Evolutionary conservation across 2,113 vertebrate species (phyloP), one percentile per base, ranked within the genome.

Genomic region (Marmota flaviventris): DNA sequence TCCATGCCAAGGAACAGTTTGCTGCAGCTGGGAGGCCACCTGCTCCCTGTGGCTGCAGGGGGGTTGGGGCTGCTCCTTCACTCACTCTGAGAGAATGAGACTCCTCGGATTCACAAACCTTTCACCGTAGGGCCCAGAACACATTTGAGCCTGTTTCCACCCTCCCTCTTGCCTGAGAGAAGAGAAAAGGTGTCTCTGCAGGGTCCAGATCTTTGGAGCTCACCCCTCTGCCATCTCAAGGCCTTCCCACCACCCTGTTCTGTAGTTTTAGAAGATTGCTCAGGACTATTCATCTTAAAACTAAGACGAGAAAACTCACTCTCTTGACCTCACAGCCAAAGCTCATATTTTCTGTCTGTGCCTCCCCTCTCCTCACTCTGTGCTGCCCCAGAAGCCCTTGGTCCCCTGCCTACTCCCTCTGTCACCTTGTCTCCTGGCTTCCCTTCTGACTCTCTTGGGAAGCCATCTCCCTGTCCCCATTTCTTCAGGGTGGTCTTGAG

Each of bases 261-360:
- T 84, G 32, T 17, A 25, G 20, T 91, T 75, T 58, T 37, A 32
- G 27, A 63, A 48, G 61, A 58, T 42, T 2, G 42, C 63, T 89
- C 65, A 56, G 37, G 78, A 37, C 32, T 65, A 77, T 16, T 88
- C 42, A 77, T 76, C 29, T 94, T 69, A 85, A 81, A 78, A 78
- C 69, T 81, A n/a, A 48, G 61, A 70, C 20, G 12, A 27, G 3
- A 61, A 61, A 61, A 61, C 7, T 25, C 8, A 24, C 58, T 58
- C 58, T 58, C 18, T 22, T 58, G 56, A 58, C 18, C 25, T 76
- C 83, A 17, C 45, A 77, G 51, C 69, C 72, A 4, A 25, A 70
- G 42, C 56, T 63, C 13, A 1, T 20, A 8, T 53, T 61, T 16
- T 14, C 32, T 3, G 0, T 16, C 32, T 16, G 51, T 4, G 1